These are phyloP conservation scores for Ia io DNA, from an alignment of 2,113 vertebrate species.

Conservation along the genomic window DNA sequence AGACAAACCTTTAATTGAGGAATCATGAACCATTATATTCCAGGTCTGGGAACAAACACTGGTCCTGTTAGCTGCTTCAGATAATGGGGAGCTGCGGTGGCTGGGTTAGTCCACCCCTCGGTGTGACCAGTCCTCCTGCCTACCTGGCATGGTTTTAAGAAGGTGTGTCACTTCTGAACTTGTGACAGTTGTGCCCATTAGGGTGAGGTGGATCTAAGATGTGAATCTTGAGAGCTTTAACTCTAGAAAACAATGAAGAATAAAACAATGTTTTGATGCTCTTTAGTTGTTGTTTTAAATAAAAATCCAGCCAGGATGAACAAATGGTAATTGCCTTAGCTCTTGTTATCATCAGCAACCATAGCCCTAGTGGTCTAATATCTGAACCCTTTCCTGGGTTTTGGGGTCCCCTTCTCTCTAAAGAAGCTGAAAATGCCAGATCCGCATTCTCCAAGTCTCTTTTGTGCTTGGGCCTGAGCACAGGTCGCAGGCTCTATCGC, in stretches of 20 bases:
- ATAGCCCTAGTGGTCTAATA: not conserved
- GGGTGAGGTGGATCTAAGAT: not conserved
- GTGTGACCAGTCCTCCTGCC: not conserved
- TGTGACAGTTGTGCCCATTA: not conserved
- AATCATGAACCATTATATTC: not conserved
- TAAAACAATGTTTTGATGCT: not conserved
- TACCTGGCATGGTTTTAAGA: not conserved
- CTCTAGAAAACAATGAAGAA: not conserved
- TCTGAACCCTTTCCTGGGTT: not conserved
- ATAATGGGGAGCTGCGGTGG: not conserved
- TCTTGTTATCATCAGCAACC: not conserved
- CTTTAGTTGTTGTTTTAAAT: not conserved
- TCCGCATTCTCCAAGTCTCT: not conserved
- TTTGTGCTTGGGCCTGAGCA: not conserved
- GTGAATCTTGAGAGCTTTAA: not conserved
- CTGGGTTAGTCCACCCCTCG: not conserved
- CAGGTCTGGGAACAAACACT: not conserved
- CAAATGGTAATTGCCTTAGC: not conserved
- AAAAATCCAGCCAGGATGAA: not conserved
- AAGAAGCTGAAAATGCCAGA: not conserved
- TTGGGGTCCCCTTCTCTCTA: not conserved
- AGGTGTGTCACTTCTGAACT: not conserved
- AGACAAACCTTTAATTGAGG: not conserved
- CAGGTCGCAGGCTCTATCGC: not conserved
- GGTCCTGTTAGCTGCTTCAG: not conserved